Evolutionary conservation across 2,113 vertebrate genomes (phyloP).

Genomic region (Ceuthmochares aereus): DNA sequence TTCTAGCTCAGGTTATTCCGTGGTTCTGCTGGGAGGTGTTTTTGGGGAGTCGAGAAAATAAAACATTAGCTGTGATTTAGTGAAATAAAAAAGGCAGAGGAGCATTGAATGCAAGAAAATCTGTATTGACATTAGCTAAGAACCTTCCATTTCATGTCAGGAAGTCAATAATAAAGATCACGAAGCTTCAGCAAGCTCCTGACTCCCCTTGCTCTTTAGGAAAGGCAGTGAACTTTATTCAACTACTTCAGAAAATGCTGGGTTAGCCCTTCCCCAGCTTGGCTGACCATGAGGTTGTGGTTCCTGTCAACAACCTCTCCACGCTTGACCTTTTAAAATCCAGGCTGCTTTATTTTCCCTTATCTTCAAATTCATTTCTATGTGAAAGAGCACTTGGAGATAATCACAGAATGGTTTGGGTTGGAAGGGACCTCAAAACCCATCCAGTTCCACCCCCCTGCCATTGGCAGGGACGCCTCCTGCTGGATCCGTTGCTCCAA

Average conservation of each 20-base stretch:
- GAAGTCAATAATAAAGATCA: not conserved
- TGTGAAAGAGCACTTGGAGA: not conserved
- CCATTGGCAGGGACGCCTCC: no score
- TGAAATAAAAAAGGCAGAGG: not conserved
- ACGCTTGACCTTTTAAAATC: slow-evolving; percentile 36
- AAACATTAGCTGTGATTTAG: not conserved
- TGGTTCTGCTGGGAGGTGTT: not conserved
- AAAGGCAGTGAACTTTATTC: slow-evolving; percentile 31
- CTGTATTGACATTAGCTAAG: not conserved
- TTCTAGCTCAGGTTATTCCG: no score
- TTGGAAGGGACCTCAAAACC: no score
- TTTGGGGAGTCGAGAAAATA: not conserved
- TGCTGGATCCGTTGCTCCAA: no score
- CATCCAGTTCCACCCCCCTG: no score
- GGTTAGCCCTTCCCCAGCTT: not conserved
- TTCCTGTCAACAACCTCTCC: not conserved
- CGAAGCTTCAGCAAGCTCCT: slow-evolving; percentile 6
- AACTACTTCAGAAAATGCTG: not conserved
- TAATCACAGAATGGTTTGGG: not conserved
- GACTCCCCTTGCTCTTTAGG: slow-evolving; percentile 20
- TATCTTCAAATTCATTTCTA: not conserved
- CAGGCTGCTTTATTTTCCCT: not conserved
- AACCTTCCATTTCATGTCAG: not conserved
- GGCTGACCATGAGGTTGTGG: not conserved
- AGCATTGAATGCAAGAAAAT: not conserved